Conservation (phyloP, 2,797 vertebrate species). For the Luscinia luscinia region DNA sequence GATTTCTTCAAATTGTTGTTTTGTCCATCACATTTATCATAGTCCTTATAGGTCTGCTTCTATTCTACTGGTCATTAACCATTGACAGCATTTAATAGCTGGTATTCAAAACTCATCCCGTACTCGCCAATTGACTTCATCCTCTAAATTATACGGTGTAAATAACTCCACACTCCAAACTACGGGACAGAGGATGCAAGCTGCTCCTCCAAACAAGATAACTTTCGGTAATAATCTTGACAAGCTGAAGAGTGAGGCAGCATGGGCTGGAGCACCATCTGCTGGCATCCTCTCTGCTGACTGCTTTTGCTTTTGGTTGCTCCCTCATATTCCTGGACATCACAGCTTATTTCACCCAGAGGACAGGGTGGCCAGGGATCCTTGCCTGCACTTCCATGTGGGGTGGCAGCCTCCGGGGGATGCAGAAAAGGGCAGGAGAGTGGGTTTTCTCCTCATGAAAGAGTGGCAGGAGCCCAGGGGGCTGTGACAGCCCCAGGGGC, state of each 20-base stretch:
- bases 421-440: not conserved
- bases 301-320: not conserved
- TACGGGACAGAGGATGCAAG: not conserved
- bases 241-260: not conserved
- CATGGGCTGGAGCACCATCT: constrained; percentile 54
- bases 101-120: not conserved
- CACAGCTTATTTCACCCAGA: not conserved
- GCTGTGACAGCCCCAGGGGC: not conserved
- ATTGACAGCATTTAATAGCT: not conserved
- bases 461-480: not conserved
- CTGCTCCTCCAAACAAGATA: not conserved
- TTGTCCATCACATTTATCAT: not conserved
- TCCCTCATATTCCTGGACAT: not conserved
- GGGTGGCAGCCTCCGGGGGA: rapidly evolving
- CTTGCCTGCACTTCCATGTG: rapidly evolving
- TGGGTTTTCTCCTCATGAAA: not conserved
- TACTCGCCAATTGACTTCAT: not conserved
- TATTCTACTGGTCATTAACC: not conserved
- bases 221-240: not conserved
- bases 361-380: rapidly evolving
- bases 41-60: not conserved
- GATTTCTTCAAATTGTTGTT: not conserved
- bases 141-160: not conserved
- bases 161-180: not conserved
- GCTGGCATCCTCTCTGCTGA: not conserved